Conservation (phyloP, 2,888 invertebrate species). For the Drosophila kanekoi region DNA sequence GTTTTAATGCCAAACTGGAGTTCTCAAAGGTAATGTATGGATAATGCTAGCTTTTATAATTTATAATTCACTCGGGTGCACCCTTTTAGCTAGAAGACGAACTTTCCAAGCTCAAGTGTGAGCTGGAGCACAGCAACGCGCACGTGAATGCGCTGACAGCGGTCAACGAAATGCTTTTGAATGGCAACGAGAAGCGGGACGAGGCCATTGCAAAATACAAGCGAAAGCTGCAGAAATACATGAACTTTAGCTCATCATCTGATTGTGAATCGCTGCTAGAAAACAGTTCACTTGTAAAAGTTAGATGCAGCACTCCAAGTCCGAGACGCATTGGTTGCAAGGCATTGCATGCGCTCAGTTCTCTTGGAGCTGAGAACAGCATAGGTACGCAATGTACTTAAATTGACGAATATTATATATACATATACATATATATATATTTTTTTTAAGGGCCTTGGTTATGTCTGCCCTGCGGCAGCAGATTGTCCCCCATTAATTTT, state of each 20-base stretch:
- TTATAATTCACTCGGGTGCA: background rate
- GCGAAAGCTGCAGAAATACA: slow-evolving; percentile 1
- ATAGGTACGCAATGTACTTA: background rate
- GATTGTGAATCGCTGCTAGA: background rate
- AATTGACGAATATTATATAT: too few relatives aligned
- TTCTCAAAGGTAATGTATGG: background rate
- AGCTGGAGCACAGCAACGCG: background rate
- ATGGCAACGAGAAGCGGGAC: slow-evolving; percentile 19
- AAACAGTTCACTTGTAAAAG: background rate
- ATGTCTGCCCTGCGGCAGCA: slow-evolving; percentile 11
- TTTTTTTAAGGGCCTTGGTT: slow-evolving; percentile 14
- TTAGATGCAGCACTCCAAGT: background rate
- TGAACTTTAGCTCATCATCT: background rate
- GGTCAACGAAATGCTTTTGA: slow-evolving; percentile 28
- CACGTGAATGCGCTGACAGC: slow-evolving; percentile 1
- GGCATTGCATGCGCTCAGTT: background rate
- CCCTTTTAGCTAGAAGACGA: slow-evolving; percentile 15
- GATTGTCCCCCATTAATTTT: background rate
- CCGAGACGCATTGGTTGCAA: background rate
- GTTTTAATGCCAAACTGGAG: background rate
- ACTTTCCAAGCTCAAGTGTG: background rate
- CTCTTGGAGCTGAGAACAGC: slow-evolving; percentile 12
- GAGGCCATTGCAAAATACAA: slow-evolving; percentile 15
- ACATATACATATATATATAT: background rate
- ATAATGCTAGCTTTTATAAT: too few relatives aligned